Base-by-base conservation (phyloP, 2,113 vertebrate species). In the Reinhardtius hippoglossoides region DNA sequence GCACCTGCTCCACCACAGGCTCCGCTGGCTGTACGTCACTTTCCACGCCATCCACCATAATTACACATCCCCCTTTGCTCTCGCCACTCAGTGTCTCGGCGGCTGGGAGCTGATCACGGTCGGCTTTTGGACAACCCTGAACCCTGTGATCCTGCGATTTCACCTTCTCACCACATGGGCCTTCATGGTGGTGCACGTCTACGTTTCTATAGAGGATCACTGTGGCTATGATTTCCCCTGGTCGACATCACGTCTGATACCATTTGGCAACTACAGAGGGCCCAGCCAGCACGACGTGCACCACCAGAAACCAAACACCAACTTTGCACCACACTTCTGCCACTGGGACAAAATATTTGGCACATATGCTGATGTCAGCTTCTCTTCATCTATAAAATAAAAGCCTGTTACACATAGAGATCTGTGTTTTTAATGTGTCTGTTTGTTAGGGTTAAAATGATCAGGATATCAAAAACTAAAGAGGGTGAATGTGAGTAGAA, bases 201-300 rank as follows among this genome's bases (percentile, higher is more conserved):
- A 93, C 2, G 84, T 94, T 55, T 94, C 94, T 0, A 76, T 94
- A 37, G 91, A 94, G 46, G 93, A 93, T 71, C 93, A 94, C 85
- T 93, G 92, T 20, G 93, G 94, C 37, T 95, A 94, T 65, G 91
- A 94, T 79, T 94, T 94, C 52, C 93, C 94, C 12, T 94, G 93
- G 93, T 92, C 91, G 35, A 86, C 83, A 18, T 92, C 91, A 5
- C 90, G 78, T 27, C 55, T 94, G 48, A 74, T 94, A 37, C 93
- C 93, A 0, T 92, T 93, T 63, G 89, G 91, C 42, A 79, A 93
- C n/a, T 94, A 92, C 3, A 92, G 93, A 37, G 93, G 93, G n/a
- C 86, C 93, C 1, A 90, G 87, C 72, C 91, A 93, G 48, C 88
- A 93, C 3, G 90, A 94, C 6, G 87, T 90, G 52, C 94, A 94